phyloP scores from a whole-genome alignment of 2,113 vertebrate species.

The Stigmatopora argus region DNA sequence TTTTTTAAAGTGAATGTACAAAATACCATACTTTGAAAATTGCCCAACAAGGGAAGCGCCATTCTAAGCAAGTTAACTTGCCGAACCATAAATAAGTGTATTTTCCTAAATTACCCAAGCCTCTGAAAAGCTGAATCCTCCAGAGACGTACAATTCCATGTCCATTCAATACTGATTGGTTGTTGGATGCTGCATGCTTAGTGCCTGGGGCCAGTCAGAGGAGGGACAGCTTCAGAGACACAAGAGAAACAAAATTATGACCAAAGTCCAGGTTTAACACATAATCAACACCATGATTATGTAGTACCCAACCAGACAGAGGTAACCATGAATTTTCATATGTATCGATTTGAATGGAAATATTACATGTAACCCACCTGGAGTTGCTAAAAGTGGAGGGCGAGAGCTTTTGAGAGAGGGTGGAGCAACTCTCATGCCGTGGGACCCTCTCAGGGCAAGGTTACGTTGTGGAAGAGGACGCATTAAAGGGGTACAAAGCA shows the following conservation, averaged over 20 bases:
- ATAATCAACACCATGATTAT: not conserved
- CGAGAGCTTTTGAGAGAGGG: slow-evolving; percentile 54
- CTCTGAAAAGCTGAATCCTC: not conserved
- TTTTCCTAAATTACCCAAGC: not conserved
- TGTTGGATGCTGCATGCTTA: not conserved
- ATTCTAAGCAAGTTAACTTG: not conserved
- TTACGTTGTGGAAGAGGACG: slow-evolving; percentile 37
- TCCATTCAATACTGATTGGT: not conserved
- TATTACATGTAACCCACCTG: slow-evolving; percentile 43
- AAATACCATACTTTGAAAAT: not conserved
- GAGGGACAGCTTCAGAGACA: not conserved
- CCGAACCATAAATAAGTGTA: not conserved
- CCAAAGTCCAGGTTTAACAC: not conserved
- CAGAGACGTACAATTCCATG: not conserved
- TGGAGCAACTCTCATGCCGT: slow-evolving; percentile 34
- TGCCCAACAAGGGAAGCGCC: not conserved
- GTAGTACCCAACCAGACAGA: not conserved
- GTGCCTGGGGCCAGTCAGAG: not conserved
- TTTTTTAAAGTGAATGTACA: not conserved
- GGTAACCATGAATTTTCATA: not conserved
- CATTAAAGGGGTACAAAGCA: slow-evolving; percentile 41
- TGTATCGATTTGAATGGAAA: not conserved
- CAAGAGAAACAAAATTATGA: not conserved
- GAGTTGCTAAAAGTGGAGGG: slow-evolving; percentile 54
- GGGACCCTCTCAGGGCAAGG: slow-evolving; percentile 34